Percentiles rank a stretch among this genome's conserved stretches.
Evolutionary conservation across 2,888 invertebrate species (phyloP).

Genomic region (Oxycera nigricornis): DNA sequence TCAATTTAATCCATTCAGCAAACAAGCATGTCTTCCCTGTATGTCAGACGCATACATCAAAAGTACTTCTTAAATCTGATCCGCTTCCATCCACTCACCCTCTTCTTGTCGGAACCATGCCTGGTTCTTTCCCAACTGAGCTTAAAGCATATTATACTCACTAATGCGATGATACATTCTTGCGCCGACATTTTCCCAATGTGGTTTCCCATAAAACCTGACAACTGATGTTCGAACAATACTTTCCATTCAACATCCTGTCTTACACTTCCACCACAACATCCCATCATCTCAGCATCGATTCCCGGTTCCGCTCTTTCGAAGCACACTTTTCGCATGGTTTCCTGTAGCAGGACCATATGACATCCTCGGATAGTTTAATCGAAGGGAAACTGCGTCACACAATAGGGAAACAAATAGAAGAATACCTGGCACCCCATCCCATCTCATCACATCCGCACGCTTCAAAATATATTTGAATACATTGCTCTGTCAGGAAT

Average conservation of each 20-base stretch:
- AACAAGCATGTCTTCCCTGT: no score
- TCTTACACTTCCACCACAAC: not conserved
- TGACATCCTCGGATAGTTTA: not conserved
- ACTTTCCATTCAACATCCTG: not conserved
- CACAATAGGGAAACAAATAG: conserved; percentile 13
- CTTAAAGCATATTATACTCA: no score
- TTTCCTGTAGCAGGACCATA: not conserved
- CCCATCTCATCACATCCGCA: no score
- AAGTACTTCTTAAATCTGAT: no score
- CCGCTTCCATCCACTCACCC: no score
- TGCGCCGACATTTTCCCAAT: not conserved
- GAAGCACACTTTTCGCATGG: not conserved
- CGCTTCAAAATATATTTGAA: not conserved
- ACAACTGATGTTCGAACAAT: not conserved
- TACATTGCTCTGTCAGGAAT: not conserved
- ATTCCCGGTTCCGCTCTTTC: not conserved
- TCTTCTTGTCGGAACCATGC: no score
- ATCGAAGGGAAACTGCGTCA: conserved; percentile 15
- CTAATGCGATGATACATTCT: not conserved
- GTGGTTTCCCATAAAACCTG: not conserved
- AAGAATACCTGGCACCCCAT: no score
- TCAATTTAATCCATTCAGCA: no score
- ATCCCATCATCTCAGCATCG: not conserved
- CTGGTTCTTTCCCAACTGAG: no score
- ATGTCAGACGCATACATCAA: no score